Percentiles rank a stretch among this genome's conserved stretches.
Conservation (phyloP, 2,888 invertebrate genomes). For the Drosophila meridiana region DNA sequence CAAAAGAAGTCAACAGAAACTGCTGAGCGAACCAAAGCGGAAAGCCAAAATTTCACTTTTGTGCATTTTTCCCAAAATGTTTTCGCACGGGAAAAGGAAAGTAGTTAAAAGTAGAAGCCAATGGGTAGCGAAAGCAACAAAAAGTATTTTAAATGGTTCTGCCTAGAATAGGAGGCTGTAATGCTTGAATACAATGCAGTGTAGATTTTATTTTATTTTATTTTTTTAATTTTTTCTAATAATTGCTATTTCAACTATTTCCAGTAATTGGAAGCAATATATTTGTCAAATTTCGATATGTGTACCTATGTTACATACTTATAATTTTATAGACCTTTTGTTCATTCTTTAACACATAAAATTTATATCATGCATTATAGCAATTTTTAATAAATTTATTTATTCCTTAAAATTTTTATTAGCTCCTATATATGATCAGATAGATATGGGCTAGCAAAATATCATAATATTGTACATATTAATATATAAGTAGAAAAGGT, state of each 20-base stretch:
- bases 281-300: no score
- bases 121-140: conserved; percentile 13
- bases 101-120: conserved; percentile 20
- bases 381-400: neutral
- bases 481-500: no score
- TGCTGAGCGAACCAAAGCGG: conserved; percentile 52
- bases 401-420: neutral
- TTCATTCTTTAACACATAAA: no score
- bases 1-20: conserved; percentile 33
- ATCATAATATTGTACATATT: no score
- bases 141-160: neutral
- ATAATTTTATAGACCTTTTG: no score
- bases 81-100: conserved; percentile 37
- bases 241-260: neutral
- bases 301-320: no score
- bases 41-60: conserved; percentile 50
- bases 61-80: conserved; percentile 23
- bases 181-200: neutral
- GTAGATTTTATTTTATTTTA: neutral
- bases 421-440: neutral
- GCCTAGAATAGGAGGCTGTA: no score
- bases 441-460: no score
- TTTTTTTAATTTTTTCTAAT: neutral
- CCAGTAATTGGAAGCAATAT: no score
- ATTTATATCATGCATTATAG: neutral